Evolutionary conservation across 2,797 vertebrate genomes (phyloP).

Genomic region (Apodemus agrarius): DNA sequence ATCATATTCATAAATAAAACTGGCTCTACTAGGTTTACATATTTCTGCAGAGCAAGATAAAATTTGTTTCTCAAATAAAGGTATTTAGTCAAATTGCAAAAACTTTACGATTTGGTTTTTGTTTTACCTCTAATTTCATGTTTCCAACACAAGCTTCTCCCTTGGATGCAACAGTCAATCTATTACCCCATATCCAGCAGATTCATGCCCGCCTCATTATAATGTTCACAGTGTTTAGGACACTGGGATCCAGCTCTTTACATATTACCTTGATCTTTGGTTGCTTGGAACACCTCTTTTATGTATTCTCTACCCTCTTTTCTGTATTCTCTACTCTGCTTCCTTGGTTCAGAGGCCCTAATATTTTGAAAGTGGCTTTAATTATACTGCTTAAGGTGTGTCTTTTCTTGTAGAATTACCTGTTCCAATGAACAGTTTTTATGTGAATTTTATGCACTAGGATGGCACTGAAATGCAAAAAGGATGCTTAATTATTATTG

Average conservation of each 20-base stretch:
- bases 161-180: not conserved
- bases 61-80: not conserved
- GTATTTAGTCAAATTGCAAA: not conserved
- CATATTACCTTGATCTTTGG: not conserved
- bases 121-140: not conserved
- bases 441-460: not conserved
- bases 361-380: not conserved
- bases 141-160: too few species aligned
- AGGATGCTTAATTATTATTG: not conserved
- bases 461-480: not conserved
- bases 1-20: not conserved
- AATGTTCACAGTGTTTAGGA: not conserved
- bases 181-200: not conserved
- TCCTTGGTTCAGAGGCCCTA: not conserved
- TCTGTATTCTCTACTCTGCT: rapidly evolving
- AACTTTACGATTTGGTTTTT: not conserved
- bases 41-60: not conserved
- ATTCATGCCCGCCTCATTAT: not conserved
- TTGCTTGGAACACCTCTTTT: not conserved
- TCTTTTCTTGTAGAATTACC: not conserved
- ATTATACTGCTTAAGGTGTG: not conserved
- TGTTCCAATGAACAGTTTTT: not conserved
- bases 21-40: not conserved
- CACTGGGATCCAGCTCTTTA: not conserved
- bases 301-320: not conserved